Base-by-base conservation (phyloP, 2,797 vertebrate genomes). In the Natrix natrix region DNA sequence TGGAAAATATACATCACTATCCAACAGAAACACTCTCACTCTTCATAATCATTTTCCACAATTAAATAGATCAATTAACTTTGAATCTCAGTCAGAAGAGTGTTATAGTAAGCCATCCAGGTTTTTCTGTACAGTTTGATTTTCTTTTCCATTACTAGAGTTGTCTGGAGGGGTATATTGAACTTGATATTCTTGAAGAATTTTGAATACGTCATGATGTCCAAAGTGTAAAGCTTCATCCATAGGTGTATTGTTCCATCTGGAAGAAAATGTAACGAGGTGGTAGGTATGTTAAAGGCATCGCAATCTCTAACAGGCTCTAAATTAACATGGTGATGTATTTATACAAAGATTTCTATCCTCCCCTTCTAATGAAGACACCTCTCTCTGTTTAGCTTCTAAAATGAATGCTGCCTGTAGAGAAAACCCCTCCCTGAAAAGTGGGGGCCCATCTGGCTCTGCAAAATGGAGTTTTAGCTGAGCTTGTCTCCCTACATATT, bases 211-310 rank as follows among this genome's bases (percentile, higher is more conserved):
- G 10, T 99, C 99, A 0, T 99, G 99, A 97, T 99, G 99, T 95
- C 99, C 99, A 1, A 99, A 99, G 96, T 99, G 99, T 94, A 99
- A 98, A 0, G 99, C 99, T 96, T 99, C 99, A 0, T 99, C 99
- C 98, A 99, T 99, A 0, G 99, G 99, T 0, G 99, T 99, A 97
- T 99, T 99, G 2, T 99, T 99, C 99, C 99, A 99, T 97, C 99
- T 99, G 93, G 86, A 93, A 90, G 8, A 93, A 16, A 8, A 93
- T 93, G 48, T 24, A 78, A 48, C 10, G 12, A 83, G 20, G 37
- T 48, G 28, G 6, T 83, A 13, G 56, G 24, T 16, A 69, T 28
- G 54, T 24, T 26, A 4, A 8, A 61, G n/a, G 43, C 32, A 56
- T 37, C 26, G 32, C 14, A n/a, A 28, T 28, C 8, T 88, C 28